Evolutionary conservation across 2,797 vertebrate genomes (phyloP), one percentile per base, ranked within the genome.

Genomic region (Macropus fuliginosus): DNA sequence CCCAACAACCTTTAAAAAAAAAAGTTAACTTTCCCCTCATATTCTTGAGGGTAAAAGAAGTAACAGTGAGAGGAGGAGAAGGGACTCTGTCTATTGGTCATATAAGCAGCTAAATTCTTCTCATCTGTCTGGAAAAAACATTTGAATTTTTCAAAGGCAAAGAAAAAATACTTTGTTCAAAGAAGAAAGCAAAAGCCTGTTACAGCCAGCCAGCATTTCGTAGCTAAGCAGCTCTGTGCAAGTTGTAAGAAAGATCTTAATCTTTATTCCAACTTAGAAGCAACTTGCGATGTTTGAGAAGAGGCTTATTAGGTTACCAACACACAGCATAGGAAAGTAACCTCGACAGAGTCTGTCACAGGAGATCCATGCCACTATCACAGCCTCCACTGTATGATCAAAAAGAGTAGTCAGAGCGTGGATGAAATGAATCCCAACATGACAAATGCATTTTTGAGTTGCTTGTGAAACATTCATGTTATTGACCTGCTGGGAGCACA

Each of bases 391-490:
- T 54, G 27, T 50, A 10, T 56, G 28, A 57, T 96, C 96, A 34
- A 97, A 97, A 97, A 31, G 27, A 96, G 89, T 29, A 96, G 52
- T 57, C 92, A 91, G 57, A 97, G 94, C 10, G 14, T 13, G 9
- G 87, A 94, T 94, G 90, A 96, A 96, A 97, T 97, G 50, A 92
- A 24, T n/a, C 50, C 5, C 93, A 95, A 97, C 97, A 90, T 31
- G 4, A 96, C 18, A 12, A 81, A 97, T 2, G 1, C 31, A 94
- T 96, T 96, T 96, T 97, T 56, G 29, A 98, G 66, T 92, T 96
- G 87, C 94, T 95, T 74, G 66, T 94, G 94, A 98, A 96, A 62
- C 21, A 55, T 95, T 98, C 94, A 59, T 24, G 5, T 54, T 91
- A 94, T 56, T 3, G 54, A 96, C 93, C 56, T 59, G 55, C 18